Percentiles rank a stretch among this genome's conserved stretches.
Conservation (phyloP, 2,797 vertebrate genomes). For the Chelonia mydas region DNA sequence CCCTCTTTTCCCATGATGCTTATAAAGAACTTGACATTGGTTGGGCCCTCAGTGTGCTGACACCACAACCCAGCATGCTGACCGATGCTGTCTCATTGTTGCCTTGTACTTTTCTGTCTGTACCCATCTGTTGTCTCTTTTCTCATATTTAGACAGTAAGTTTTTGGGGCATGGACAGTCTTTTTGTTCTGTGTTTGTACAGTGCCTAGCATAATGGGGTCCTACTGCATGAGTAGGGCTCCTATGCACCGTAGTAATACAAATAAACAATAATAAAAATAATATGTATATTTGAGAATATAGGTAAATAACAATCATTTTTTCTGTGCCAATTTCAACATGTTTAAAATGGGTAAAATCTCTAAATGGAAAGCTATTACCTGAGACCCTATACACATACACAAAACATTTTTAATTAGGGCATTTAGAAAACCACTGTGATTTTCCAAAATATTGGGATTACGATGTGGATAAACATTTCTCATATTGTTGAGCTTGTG, state of each 20-base stretch:
- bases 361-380: not conserved
- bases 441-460: constrained; percentile 8
- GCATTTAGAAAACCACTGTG: not conserved
- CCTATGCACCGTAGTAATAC: not conserved
- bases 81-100: not conserved
- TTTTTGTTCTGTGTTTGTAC: not conserved
- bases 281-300: not conserved
- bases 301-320: not conserved
- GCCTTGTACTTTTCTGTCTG: not conserved
- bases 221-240: not conserved
- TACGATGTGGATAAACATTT: constrained; percentile 2
- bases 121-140: not conserved
- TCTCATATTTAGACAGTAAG: not conserved
- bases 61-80: not conserved
- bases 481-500: not conserved
- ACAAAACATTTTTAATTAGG: not conserved
- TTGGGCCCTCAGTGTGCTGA: not conserved
- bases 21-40: not conserved
- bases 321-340: not conserved
- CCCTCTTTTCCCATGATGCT: not conserved
- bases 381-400: not conserved
- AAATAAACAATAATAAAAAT: not conserved
- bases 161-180: not conserved
- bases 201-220: not conserved
- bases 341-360: not conserved